Conservation (phyloP, 2,888 invertebrate species). For the Laothoe populi region DNA sequence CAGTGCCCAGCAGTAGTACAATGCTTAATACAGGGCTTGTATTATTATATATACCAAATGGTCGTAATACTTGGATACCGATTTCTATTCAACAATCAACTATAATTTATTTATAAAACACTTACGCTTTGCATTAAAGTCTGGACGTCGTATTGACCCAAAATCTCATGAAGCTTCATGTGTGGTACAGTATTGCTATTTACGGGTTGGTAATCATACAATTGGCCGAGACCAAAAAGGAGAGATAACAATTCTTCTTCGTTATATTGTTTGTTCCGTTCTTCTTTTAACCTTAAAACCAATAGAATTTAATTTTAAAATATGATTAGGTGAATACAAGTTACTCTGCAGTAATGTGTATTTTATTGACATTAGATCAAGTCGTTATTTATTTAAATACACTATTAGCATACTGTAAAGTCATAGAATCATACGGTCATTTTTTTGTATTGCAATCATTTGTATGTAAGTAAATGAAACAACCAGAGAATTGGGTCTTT, state of each 20-base stretch:
- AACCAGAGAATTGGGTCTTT: too few species aligned
- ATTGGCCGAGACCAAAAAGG: conserved; percentile 65
- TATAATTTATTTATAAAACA: background rate
- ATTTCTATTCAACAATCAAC: background rate
- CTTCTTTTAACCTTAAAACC: conserved; percentile 60
- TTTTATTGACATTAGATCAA: too few species aligned
- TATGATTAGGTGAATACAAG: too few species aligned
- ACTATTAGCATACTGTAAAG: too few species aligned
- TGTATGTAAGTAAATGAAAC: background rate
- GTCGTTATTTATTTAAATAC: too few species aligned
- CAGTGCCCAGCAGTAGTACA: too few species aligned
- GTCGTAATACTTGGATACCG: too few species aligned
- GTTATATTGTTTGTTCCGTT: conserved; percentile 66
- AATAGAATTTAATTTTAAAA: background rate
- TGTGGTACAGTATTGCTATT: conserved; percentile 52
- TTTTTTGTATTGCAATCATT: too few species aligned
- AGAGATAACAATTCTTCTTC: conserved; percentile 65
- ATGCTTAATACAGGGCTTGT: too few species aligned
- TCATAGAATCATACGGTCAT: too few species aligned
- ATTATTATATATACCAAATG: too few species aligned
- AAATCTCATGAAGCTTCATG: conserved; percentile 61
- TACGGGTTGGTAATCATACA: conserved; percentile 64
- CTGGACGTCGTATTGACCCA: conserved; percentile 74
- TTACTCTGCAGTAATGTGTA: too few species aligned
- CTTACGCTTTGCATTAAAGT: conserved; percentile 66